Conservation (phyloP, 2,888 invertebrate species). For the Sepioteuthis lessoniana region DNA sequence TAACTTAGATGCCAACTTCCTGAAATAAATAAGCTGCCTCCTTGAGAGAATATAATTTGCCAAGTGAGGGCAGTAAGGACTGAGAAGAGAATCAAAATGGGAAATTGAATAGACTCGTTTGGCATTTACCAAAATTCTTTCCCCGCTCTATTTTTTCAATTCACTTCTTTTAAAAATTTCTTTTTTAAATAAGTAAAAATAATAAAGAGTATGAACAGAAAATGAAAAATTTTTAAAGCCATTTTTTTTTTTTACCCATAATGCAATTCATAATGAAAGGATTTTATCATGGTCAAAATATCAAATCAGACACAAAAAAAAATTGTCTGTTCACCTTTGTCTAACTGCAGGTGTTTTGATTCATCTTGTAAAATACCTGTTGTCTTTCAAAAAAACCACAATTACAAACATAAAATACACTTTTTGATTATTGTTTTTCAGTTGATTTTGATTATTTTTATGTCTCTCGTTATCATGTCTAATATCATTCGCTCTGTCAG, state of each 20-base stretch:
- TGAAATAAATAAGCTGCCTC: neutral
- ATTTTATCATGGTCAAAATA: neutral
- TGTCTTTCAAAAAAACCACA: neutral
- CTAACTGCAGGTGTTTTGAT: neutral
- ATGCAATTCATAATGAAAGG: neutral
- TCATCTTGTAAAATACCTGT: neutral
- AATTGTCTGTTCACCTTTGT: neutral
- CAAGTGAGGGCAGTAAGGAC: neutral
- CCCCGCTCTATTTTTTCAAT: neutral
- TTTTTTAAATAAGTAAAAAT: no score
- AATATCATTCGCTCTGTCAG: no score
- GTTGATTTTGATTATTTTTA: no score
- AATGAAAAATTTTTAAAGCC: neutral
- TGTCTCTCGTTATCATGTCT: no score
- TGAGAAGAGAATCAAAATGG: neutral
- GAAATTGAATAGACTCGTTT: neutral
- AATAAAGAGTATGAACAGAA: neutral
- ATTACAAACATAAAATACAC: no score
- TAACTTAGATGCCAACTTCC: neutral
- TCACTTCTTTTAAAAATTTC: neutral
- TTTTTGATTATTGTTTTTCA: no score
- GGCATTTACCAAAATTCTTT: neutral
- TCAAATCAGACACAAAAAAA: neutral
- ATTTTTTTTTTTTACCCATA: neutral
- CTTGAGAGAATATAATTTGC: constrained; percentile 23